phyloP scores from a whole-genome alignment of 1,140 invertebrate genomes.

The Cataglyphis hispanica region DNA sequence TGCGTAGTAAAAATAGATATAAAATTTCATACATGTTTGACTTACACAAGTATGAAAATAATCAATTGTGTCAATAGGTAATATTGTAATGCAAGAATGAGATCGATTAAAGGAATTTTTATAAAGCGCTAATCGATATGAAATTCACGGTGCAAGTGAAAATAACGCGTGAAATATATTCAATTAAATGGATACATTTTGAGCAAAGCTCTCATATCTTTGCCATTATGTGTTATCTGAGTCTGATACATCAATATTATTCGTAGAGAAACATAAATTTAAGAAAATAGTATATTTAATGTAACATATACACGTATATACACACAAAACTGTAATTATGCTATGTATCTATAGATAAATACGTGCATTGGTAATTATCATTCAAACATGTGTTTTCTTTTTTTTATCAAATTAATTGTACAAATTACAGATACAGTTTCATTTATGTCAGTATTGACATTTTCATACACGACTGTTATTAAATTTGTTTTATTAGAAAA shows the following conservation, averaged over 20 bases:
- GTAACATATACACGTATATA: slow-evolving; percentile 1
- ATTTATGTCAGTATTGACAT: not conserved
- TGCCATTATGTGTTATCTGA: slow-evolving; percentile 76
- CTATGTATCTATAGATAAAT: slow-evolving; percentile 9
- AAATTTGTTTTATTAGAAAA: not conserved
- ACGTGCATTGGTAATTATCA: slow-evolving; percentile 23
- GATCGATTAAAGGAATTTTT: slow-evolving; percentile 40
- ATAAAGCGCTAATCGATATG: slow-evolving; percentile 57
- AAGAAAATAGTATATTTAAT: not conserved
- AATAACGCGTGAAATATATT: not conserved
- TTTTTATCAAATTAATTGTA: slow-evolving; percentile 6
- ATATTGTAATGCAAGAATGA: slow-evolving; percentile 38
- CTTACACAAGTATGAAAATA: slow-evolving; percentile 23
- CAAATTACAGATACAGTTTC: not conserved
- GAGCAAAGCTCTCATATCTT: slow-evolving; percentile 24
- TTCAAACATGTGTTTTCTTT: not conserved
- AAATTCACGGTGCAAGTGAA: slow-evolving; percentile 28
- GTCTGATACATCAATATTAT: slow-evolving; percentile 54
- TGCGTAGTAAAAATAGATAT: slow-evolving; percentile 53
- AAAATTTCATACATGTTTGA: slow-evolving; percentile 46
- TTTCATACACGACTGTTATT: not conserved
- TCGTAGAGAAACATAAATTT: not conserved
- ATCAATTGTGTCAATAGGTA: slow-evolving; percentile 48
- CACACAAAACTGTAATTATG: not conserved
- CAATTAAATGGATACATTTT: slow-evolving; percentile 13